A percentile compares a stretch with the other conserved stretches of the same genome.
These are phyloP conservation scores for Leptopilina clavipes DNA, from an alignment of 1,140 invertebrate species.

Conservation along the genomic window DNA sequence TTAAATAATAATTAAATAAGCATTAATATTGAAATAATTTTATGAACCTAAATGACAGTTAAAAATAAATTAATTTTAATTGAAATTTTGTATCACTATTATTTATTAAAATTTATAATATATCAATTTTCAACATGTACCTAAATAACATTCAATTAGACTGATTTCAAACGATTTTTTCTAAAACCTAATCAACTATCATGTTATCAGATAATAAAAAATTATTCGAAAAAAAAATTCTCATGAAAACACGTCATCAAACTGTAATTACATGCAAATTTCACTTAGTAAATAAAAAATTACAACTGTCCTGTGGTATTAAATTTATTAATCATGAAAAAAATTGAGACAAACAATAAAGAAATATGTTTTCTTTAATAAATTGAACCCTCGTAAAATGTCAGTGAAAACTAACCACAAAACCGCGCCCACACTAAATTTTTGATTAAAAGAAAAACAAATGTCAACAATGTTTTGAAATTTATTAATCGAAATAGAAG, in stretches of 20 bases:
- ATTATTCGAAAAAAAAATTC: background rate
- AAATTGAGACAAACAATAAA: background rate
- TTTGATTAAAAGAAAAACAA: background rate
- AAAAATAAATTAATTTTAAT: no score
- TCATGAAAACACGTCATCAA: constrained; percentile 1
- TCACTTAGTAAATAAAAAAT: background rate
- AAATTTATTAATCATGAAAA: background rate
- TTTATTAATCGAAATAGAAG: background rate
- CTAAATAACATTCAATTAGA: no score
- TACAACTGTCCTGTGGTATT: background rate
- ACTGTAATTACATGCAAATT: background rate
- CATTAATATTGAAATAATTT: no score
- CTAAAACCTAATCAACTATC: background rate
- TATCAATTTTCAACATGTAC: no score
- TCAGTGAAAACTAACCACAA: constrained; percentile 26
- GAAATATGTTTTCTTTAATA: background rate
- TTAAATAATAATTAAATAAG: no score
- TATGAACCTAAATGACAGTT: no score
- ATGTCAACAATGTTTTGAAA: background rate
- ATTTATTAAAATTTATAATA: no score
- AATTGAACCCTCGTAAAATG: background rate
- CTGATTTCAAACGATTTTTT: no score
- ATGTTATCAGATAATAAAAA: background rate
- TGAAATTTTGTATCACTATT: no score
- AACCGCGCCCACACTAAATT: constrained; percentile 34